Evolutionary conservation across 1,140 invertebrate genomes (phyloP), one percentile per base, ranked within the genome.

Genomic region (Leptinotarsa undecemlineata): DNA sequence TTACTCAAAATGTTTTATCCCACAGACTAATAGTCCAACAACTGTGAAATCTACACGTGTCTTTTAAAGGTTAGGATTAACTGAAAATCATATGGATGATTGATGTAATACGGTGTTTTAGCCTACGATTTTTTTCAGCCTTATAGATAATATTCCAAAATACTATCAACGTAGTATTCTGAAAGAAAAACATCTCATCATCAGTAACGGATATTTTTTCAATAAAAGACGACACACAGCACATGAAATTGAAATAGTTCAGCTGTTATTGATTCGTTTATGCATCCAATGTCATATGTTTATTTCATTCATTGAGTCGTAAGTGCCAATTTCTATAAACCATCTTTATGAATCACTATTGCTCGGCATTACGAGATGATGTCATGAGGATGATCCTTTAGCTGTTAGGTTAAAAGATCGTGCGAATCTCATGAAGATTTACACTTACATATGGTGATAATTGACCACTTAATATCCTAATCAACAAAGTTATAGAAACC

Each of bases 391-490:
- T 77, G 79, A 80, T 78, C 79, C 74, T 78, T 75, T 70, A 76
- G 67, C 77, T 73, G 74, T 72, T 70, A 64, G 77, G 79, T 76
- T 78, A 78, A 77, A 75, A 76, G 79, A 80, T 80, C 79, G 79
- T 80, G 79, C 77, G 79, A 80, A 80, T 77, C 74, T 78, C 68
- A 73, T 76, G 76, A 75, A 75, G 79, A 80, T 80, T 80, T 80
- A 76, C 76, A 71, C 71, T 68, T 74, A 71, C 76, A 78, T 75
- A 74, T 78, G 79, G 48, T 72, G 60, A 72, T 78, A 78, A 80
- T 80, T 80, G 76, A 67, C 74, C 71, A 75, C 42, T 73, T 71
- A 62, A 73, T 77, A 60, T 70, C 68, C 74, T 67, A 77, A 79
- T 79, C 74, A 79, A 79, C 72, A 60, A 68, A 74, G 71, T 76